These are phyloP conservation scores for Ormyrus nitidulus DNA, from an alignment of 2,888 invertebrate species.

Conservation along the genomic window DNA sequence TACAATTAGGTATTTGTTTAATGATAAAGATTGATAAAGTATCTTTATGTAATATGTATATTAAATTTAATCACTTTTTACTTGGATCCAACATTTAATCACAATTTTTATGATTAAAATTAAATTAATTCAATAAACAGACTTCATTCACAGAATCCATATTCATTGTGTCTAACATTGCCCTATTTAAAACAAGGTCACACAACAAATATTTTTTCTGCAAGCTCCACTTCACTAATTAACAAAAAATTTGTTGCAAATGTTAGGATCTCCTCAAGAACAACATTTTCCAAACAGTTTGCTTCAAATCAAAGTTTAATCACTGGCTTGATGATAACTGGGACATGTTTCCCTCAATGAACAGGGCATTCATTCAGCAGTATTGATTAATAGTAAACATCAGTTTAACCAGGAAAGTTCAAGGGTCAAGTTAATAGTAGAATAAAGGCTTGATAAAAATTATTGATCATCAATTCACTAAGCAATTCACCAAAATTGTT, in stretches of 20 bases:
- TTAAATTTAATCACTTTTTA: constrained; percentile 23
- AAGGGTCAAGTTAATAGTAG: constrained; percentile 50
- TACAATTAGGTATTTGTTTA: constrained; percentile 46
- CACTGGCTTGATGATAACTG: constrained; percentile 44
- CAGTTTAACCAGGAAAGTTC: constrained; percentile 53
- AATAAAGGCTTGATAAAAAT: constrained; percentile 20
- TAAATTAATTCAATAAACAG: constrained; percentile 2
- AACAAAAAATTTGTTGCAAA: not conserved
- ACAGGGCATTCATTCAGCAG: constrained; percentile 55
- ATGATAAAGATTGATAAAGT: constrained; percentile 55
- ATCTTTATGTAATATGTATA: constrained; percentile 4
- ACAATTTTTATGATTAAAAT: constrained; percentile 14
- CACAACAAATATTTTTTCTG: not conserved
- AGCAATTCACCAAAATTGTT: not conserved
- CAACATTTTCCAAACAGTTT: not conserved
- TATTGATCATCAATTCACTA: not conserved
- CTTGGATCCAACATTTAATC: constrained; percentile 11
- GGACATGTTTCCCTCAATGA: constrained; percentile 52
- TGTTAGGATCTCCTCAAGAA: not conserved
- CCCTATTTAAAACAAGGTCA: constrained; percentile 5
- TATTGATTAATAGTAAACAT: constrained; percentile 56
- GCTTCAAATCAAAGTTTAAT: constrained; percentile 34
- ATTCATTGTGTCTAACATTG: not conserved
- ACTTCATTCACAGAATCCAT: constrained; percentile 1
- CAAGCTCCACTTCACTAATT: not conserved